phyloP scores from a whole-genome alignment of 2,797 vertebrate genomes.

The Phyllotis vaccarum region DNA sequence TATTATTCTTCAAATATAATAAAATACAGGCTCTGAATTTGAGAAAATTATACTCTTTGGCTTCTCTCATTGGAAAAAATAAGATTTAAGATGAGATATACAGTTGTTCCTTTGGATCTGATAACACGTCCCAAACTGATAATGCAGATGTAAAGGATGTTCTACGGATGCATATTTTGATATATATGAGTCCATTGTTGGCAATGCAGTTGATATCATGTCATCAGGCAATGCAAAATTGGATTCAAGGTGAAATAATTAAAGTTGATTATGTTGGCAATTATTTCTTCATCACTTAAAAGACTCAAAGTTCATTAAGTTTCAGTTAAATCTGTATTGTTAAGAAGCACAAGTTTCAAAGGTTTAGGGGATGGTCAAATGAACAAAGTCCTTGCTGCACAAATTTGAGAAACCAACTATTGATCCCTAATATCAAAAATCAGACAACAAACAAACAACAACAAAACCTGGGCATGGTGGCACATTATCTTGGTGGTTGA shows the following conservation, averaged over 20 bases:
- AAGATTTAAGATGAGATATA: not conserved
- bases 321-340: not conserved
- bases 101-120: conserved; percentile 1
- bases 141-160: not conserved
- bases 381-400: no score
- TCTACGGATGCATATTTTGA: not conserved
- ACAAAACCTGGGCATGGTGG: not conserved
- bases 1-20: conserved; percentile 19
- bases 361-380: not conserved
- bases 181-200: not conserved
- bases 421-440: not conserved
- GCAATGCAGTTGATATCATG: not conserved
- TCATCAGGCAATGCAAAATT: not conserved
- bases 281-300: conserved; percentile 9
- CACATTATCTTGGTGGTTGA: not conserved
- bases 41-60: conserved; percentile 46
- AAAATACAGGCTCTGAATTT: not conserved
- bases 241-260: conserved; percentile 11
- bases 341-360: not conserved
- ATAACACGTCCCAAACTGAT: not conserved
- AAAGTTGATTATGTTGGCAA: conserved; percentile 17
- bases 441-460: not conserved
- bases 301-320: not conserved
- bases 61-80: conserved; percentile 32
- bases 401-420: not conserved